These are phyloP conservation scores for Coelinius sp. DNA, from an alignment of 2,888 invertebrate genomes.

Conservation along the genomic window DNA sequence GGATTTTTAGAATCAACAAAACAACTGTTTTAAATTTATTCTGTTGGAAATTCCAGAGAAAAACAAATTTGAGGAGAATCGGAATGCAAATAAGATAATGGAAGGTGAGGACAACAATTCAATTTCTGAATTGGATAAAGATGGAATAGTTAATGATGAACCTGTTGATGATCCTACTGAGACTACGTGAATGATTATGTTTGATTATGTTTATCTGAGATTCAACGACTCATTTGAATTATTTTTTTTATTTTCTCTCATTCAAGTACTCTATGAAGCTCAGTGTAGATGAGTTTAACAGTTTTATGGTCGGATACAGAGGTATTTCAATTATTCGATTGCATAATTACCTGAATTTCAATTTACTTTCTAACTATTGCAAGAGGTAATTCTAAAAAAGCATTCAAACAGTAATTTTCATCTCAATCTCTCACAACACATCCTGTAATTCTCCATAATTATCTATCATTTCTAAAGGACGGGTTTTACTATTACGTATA, in stretches of 20 bases:
- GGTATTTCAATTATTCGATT: conserved; percentile 51
- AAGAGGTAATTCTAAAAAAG: neutral
- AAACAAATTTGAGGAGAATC: conserved; percentile 80
- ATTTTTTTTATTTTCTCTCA: neutral
- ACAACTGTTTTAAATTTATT: conserved; percentile 15
- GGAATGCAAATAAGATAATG: conserved; percentile 49
- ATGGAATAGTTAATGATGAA: conserved; percentile 50
- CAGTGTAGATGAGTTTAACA: neutral
- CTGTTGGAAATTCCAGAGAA: conserved; percentile 72
- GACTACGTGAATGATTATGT: conserved; percentile 22
- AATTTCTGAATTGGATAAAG: conserved; percentile 46
- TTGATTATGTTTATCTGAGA: neutral
- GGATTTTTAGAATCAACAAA: no score
- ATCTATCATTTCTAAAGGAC: conserved; percentile 56
- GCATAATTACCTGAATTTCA: conserved; percentile 2
- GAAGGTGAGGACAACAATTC: conserved; percentile 43
- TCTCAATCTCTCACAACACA: conserved; percentile 28
- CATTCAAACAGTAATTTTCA: conserved; percentile 5
- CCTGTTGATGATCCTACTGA: conserved; percentile 30
- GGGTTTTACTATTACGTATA: conserved; percentile 55
- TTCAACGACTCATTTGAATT: neutral
- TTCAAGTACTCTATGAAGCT: conserved; percentile 5
- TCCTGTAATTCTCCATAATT: conserved; percentile 37
- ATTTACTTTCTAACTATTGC: neutral
- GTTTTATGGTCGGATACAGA: conserved; percentile 57